A percentile compares a stretch with the other conserved stretches of the same genome.
Evolutionary conservation across 2,888 invertebrate species (phyloP).

Genomic region (Drosophila ezoana): DNA sequence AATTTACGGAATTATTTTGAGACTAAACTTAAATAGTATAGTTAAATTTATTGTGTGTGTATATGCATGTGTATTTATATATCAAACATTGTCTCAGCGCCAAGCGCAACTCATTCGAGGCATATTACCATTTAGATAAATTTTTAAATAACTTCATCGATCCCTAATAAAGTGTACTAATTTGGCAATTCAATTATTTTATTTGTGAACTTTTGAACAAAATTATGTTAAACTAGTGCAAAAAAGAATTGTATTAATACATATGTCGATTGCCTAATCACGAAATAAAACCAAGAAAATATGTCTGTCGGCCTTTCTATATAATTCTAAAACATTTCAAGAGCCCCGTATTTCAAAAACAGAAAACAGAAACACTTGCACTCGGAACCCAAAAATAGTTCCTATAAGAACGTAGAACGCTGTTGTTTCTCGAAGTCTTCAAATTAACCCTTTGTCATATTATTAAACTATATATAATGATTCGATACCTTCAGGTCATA

Average conservation of each 20-base stretch:
- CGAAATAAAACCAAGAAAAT: slow-evolving; percentile 15
- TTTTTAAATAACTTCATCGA: slow-evolving; percentile 51
- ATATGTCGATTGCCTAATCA: slow-evolving; percentile 34
- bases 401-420: too few species aligned
- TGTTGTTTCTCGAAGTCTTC: too few species aligned
- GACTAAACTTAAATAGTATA: slow-evolving; percentile 66
- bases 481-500: too few species aligned
- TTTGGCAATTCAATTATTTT: slow-evolving; percentile 53
- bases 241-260: slow-evolving; percentile 41
- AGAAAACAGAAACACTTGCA: too few species aligned
- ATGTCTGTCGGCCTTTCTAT: background rate
- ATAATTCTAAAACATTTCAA: too few species aligned
- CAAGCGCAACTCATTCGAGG: slow-evolving; percentile 57
- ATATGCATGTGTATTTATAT: slow-evolving; percentile 61
- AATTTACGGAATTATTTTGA: slow-evolving; percentile 67
- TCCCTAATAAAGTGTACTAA: slow-evolving; percentile 39
- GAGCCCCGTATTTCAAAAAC: too few species aligned
- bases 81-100: slow-evolving; percentile 60
- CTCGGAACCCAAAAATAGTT: too few species aligned
- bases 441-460: too few species aligned
- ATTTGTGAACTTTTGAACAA: slow-evolving; percentile 36
- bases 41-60: slow-evolving; percentile 59
- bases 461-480: too few species aligned
- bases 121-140: slow-evolving; percentile 57
- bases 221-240: slow-evolving; percentile 34